Evolutionary conservation across 2,113 vertebrate genomes (phyloP), one percentile per base, ranked within the genome.

Genomic region (Ivindomyrus marchei): DNA sequence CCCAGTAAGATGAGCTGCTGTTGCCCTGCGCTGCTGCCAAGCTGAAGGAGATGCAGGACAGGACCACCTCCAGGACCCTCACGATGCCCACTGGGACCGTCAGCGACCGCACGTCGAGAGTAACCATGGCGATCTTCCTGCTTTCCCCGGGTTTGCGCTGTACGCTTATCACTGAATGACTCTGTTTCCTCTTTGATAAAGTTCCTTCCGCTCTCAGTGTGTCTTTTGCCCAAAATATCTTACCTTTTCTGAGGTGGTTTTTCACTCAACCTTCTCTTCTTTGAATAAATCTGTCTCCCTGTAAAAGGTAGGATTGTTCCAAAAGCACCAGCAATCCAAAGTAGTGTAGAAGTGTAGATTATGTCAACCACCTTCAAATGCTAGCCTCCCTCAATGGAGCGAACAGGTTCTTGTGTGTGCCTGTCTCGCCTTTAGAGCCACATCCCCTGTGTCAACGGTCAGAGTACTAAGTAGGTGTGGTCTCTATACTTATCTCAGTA

Each of bases 31-130:
- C 96, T 0, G 96, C 96, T 91, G 96, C 97, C 93, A 98, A 90
- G 93, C 97, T 97, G 94, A 98, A 97, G 90, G 96, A 66, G 0
- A 96, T 31, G 47, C 97, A 97, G 89, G 96, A 95, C 45, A 97
- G 87, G 85, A 97, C 15, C 6, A 98, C 62, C 80, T 96, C 95
- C 0, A 95, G 90, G 19, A 97, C 88, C 2, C 97, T 95, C 86
- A 97, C 11, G 0, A 97, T 96, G 62, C 96, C 95, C 89, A 97
- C 92, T 0, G 95, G 96, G 5, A 83, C 88, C 0, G 92, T 94
- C n/a, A 97, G 27, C 0, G 93, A 93, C 0, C 11, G 91, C 4
- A 90, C 17, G 87, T 97, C 94, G 90, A 96, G 42, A 0, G 90
- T 91, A 0, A 88, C 92, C 92, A 95, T 88, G 0, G 89, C 50